Conservation (phyloP, 2,888 invertebrate species). For the Galerucella nymphaeae region DNA sequence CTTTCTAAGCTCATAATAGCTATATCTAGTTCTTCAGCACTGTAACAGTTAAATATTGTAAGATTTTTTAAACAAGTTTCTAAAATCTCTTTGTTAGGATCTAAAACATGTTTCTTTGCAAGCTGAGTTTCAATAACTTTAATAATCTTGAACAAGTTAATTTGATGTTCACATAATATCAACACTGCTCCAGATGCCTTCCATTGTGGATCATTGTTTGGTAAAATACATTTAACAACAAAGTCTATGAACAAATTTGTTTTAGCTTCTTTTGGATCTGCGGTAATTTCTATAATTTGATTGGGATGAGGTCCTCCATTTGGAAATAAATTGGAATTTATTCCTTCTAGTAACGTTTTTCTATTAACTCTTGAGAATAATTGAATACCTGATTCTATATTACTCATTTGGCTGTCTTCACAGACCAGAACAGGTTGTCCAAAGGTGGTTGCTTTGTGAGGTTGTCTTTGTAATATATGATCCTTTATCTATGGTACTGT, state of each 20-base stretch:
- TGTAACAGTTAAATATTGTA: constrained; percentile 52
- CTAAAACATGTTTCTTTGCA: constrained; percentile 42
- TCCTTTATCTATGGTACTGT: no score
- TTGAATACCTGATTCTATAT: constrained; percentile 56
- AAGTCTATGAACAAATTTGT: constrained; percentile 53
- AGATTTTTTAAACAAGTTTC: constrained; percentile 52
- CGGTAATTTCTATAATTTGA: constrained; percentile 52
- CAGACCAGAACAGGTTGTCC: no score
- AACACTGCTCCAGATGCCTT: constrained; percentile 53
- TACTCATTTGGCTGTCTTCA: no score
- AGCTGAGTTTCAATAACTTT: constrained; percentile 52
- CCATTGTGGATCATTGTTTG: constrained; percentile 48
- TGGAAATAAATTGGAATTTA: constrained; percentile 51
- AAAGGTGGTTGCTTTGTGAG: no score
- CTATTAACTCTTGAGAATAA: constrained; percentile 53
- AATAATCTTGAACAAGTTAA: constrained; percentile 53
- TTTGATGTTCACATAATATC: constrained; percentile 53
- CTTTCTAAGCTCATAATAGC: constrained; percentile 53
- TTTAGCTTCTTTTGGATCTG: constrained; percentile 45
- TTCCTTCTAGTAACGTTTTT: constrained; percentile 45
- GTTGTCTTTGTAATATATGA: no score
- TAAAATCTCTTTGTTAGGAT: constrained; percentile 45
- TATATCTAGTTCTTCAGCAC: constrained; percentile 51
- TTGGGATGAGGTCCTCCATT: constrained; percentile 50
- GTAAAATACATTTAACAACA: constrained; percentile 52